Conservation (phyloP, 2,888 invertebrate genomes). For the Diabrotica balteata region DNA sequence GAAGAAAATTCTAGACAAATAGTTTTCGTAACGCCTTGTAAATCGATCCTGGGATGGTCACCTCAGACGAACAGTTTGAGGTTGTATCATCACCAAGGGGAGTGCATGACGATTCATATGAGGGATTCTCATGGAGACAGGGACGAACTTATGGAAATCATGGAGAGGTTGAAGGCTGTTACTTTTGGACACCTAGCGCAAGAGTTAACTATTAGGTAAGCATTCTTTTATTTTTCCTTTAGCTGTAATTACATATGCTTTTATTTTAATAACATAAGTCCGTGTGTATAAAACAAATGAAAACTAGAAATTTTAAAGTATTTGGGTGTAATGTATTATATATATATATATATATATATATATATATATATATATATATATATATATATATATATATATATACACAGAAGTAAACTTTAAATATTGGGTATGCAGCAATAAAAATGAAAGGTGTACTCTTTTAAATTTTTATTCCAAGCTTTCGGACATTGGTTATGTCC, state of each 20-base stretch:
- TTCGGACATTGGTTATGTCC: too few relatives aligned
- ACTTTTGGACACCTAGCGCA: slow-evolving; percentile 79
- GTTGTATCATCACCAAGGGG: slow-evolving; percentile 92
- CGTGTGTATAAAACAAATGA: too few relatives aligned
- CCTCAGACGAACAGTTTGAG: slow-evolving; percentile 70
- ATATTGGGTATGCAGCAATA: too few relatives aligned
- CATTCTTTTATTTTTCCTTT: not conserved
- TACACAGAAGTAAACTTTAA: too few relatives aligned
- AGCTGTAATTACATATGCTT: not conserved
- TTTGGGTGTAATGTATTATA: too few relatives aligned
- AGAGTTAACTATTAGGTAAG: slow-evolving; percentile 76
- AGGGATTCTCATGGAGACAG: slow-evolving; percentile 73
- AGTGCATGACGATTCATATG: slow-evolving; percentile 84
- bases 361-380: too few relatives aligned
- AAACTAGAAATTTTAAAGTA: too few relatives aligned
- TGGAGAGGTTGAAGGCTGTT: slow-evolving; percentile 80
- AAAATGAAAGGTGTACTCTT: too few relatives aligned
- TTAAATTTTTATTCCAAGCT: too few relatives aligned
- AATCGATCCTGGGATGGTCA: slow-evolving; percentile 75
- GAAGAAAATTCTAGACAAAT: slow-evolving; percentile 84
- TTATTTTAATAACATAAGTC: too few relatives aligned
- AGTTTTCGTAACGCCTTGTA: slow-evolving; percentile 85
- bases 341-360: too few relatives aligned
- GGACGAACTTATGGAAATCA: slow-evolving; percentile 77
- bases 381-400: too few relatives aligned